Conservation (phyloP, 2,797 vertebrate genomes). For the Menidia menidia region DNA sequence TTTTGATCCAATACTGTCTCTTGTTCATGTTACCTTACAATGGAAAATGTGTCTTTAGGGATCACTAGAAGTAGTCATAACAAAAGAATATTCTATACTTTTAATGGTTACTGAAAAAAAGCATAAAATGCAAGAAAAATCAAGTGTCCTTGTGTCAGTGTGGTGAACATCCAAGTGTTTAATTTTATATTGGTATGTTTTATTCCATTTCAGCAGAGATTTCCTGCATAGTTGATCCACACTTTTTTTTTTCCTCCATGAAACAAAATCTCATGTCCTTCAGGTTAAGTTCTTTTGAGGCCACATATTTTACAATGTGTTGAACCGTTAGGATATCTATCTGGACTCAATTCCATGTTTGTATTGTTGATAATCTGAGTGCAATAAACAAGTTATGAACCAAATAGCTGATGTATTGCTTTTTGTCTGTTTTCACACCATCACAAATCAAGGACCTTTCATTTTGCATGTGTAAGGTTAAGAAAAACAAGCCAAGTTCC, state of each 20-base stretch:
- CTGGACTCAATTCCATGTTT: constrained; percentile 69
- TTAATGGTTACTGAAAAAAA: constrained; percentile 45
- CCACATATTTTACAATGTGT: constrained; percentile 53
- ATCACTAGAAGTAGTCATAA: constrained; percentile 40
- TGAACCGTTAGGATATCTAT: constrained; percentile 40
- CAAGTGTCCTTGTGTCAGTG: constrained; percentile 82
- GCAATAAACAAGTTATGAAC: constrained; percentile 81
- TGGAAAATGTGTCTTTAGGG: constrained; percentile 8
- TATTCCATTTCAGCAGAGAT: constrained; percentile 16
- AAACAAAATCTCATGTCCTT: constrained; percentile 55
- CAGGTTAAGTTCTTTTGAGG: constrained; percentile 36
- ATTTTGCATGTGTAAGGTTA: neutral
- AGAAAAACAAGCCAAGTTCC: neutral
- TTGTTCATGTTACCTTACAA: constrained; percentile 46
- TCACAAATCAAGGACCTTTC: neutral
- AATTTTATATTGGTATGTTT: constrained; percentile 35
- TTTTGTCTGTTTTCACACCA: neutral
- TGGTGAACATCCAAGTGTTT: constrained; percentile 56
- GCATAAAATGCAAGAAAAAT: constrained; percentile 53
- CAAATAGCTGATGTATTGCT: neutral
- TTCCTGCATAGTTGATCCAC: constrained; percentile 30
- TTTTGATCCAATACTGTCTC: constrained; percentile 21
- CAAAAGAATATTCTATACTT: constrained; percentile 33
- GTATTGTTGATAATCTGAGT: constrained; percentile 75
- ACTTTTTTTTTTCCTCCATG: constrained; percentile 38